A percentile compares a stretch with the other conserved stretches of the same genome.
These are phyloP conservation scores for Laticauda colubrina DNA, from an alignment of 2,113 vertebrate genomes.

Conservation along the genomic window DNA sequence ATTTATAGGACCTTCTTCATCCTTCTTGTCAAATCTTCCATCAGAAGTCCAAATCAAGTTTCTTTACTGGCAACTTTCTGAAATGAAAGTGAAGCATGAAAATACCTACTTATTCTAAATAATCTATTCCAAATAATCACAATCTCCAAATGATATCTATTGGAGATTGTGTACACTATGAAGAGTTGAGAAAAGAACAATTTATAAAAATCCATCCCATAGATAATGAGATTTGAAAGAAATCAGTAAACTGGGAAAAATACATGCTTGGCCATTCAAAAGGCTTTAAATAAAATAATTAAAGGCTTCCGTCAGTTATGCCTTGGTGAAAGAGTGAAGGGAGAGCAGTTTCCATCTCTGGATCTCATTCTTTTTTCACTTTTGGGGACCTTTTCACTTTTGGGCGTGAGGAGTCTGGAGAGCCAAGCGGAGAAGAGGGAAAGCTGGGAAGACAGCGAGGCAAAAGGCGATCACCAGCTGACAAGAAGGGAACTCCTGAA, in stretches of 20 bases:
- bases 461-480: too few relatives aligned
- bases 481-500: too few relatives aligned
- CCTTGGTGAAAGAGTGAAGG: too few relatives aligned
- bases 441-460: too few relatives aligned
- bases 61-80: not conserved
- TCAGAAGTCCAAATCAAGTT: not conserved
- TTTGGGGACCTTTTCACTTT: too few relatives aligned
- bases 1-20: not conserved
- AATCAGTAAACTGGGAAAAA: not conserved
- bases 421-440: too few relatives aligned
- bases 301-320: not conserved
- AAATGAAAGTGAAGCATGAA: not conserved
- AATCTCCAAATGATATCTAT: too few relatives aligned
- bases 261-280: not conserved
- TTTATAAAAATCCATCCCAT: not conserved
- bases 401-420: too few relatives aligned
- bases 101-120: not conserved
- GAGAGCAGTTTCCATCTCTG: too few relatives aligned
- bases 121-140: too few relatives aligned
- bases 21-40: not conserved
- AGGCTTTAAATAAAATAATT: not conserved
- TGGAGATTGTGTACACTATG: not conserved
- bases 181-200: not conserved
- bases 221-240: not conserved
- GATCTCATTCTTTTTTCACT: too few relatives aligned